Evolutionary conservation across 2,113 vertebrate species (phyloP), one percentile per base, ranked within the genome.

Genomic region (Calyptommatus sinebrachiatus): DNA sequence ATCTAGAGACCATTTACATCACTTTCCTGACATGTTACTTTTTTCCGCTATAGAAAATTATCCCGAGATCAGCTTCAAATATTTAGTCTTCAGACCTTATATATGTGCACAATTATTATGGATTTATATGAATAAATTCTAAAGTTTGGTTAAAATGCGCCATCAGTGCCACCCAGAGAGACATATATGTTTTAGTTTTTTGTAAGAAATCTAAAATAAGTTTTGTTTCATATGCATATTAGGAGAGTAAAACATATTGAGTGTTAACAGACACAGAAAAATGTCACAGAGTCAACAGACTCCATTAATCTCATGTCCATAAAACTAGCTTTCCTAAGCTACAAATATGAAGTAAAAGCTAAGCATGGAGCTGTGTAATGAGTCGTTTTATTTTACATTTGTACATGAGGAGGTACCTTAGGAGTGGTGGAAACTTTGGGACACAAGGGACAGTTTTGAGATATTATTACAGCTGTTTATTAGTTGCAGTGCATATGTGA

Each of bases 1-100:
- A 87, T 91, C 89, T 83, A 81, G 70, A 77, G 83, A 85, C 63
- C 81, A 90, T 16, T 45, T 29, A 62, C 7, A 80, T 67, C 8
- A n/a, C 4, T 66, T 65, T 50, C 20, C n/a, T 53, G 12, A 31
- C 26, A 2, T 35, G 46, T 28, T 35, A 2, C 53, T 18, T 24
- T 41, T 5, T 73, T 53, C 53, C 45, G 24, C 45, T 65, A 53
- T 20, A 67, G 63, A 50, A 35, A 73, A 41, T 20, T 31, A 29
- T 18, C 5, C 24, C 53, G 29, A 20, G 24, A 53, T 8, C 21
- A 26, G 9, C 18, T 80, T 73, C 3, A 35, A 35, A 60, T 28
- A 57, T 68, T 48, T 24, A 53, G 29, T 21, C 24, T n/a, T 73
- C 18, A 9, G 74, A 18, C 28, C 75, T 53, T 50, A 67, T 31